These are phyloP conservation scores for Trematocara zebra DNA, from an alignment of 2,113 vertebrate genomes.

Conservation along the genomic window DNA sequence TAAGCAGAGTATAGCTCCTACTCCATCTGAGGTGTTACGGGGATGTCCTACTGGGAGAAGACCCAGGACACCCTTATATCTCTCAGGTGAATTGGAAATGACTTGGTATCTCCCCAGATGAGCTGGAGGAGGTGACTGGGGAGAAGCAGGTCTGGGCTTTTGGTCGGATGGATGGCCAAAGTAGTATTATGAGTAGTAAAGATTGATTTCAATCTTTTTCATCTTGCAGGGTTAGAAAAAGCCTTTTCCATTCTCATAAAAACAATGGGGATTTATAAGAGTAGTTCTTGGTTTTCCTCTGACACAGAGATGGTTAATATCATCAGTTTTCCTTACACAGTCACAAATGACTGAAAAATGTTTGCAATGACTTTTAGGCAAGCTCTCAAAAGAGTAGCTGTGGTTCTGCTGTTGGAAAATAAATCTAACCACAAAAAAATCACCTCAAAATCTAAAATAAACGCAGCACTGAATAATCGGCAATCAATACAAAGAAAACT, in stretches of 20 bases:
- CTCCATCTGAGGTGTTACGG: background rate
- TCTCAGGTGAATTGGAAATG: background rate
- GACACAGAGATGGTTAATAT: background rate
- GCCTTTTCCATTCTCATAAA: background rate
- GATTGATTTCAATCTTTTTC: background rate
- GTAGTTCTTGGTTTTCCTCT: background rate
- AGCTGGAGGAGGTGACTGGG: background rate
- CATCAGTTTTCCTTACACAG: background rate
- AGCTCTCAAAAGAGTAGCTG: background rate
- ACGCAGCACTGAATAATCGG: background rate
- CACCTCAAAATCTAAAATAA: background rate
- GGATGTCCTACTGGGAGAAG: background rate
- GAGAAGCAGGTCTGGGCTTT: background rate
- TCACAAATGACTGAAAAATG: background rate
- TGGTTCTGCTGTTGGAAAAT: background rate
- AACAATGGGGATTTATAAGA: background rate
- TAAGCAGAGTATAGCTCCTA: background rate
- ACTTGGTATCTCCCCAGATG: background rate
- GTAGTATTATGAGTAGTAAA: background rate
- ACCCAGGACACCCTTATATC: background rate
- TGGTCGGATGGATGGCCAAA: background rate
- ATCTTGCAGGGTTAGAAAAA: background rate
- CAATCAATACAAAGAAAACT: background rate
- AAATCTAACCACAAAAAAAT: background rate
- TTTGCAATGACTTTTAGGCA: background rate